Percentiles rank a stretch among this genome's conserved stretches.
These are phyloP conservation scores for Serripes groenlandicus DNA, from an alignment of 2,888 invertebrate genomes.

Conservation along the genomic window DNA sequence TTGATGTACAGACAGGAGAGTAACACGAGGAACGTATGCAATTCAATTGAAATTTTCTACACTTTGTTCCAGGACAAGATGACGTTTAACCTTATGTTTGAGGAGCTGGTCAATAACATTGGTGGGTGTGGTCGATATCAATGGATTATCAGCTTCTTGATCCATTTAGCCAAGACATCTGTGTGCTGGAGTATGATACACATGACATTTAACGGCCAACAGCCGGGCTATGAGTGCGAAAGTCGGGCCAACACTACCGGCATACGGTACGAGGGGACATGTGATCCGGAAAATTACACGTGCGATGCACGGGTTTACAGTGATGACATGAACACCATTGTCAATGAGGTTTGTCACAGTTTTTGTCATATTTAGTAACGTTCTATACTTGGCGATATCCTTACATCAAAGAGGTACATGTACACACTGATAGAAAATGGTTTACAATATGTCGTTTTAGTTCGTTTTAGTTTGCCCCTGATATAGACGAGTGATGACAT, in stretches of 20 bases:
- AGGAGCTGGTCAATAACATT: conserved; percentile 62
- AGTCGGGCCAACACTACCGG: not conserved
- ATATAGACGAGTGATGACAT: no score
- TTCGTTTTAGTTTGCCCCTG: no score
- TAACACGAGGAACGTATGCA: no score
- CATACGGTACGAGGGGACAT: conserved; percentile 9
- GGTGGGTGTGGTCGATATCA: conserved; percentile 75
- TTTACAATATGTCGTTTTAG: no score
- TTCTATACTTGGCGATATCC: not conserved
- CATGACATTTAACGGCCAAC: conserved; percentile 15
- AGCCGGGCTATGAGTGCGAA: not conserved
- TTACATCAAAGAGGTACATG: not conserved
- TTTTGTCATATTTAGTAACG: not conserved
- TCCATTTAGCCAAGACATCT: conserved; percentile 55
- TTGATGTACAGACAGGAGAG: no score
- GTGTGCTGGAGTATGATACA: conserved; percentile 73
- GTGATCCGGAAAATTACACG: not conserved
- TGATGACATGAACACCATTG: conserved; percentile 19
- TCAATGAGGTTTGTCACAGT: not conserved
- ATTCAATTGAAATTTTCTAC: no score
- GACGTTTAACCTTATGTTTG: conserved; percentile 46
- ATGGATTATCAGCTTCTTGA: conserved; percentile 58
- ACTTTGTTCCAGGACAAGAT: not conserved
- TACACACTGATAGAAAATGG: not conserved
- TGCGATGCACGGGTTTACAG: conserved; percentile 12